Percentiles rank a stretch among this genome's conserved stretches.
Conservation (phyloP, 2,888 invertebrate species). For the Pemphredon lugubris region DNA sequence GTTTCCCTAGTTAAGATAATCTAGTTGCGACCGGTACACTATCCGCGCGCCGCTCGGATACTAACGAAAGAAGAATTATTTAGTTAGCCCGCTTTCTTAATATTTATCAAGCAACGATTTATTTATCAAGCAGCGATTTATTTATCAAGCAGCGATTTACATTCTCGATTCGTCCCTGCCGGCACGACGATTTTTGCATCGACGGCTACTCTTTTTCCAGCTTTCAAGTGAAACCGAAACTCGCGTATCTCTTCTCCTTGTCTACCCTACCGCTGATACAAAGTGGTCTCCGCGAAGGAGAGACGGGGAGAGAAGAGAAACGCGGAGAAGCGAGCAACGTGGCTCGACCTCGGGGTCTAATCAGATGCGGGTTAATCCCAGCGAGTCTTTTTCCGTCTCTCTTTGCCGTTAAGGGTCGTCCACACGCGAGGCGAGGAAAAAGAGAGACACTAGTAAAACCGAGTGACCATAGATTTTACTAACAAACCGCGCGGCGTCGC, state of each 20-base stretch:
- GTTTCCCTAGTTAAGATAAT: too few relatives aligned
- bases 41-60: too few relatives aligned
- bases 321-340: constrained; percentile 10
- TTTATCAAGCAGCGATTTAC: too few relatives aligned
- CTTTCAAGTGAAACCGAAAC: constrained; percentile 60
- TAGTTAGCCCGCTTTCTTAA: too few relatives aligned
- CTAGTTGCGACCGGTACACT: too few relatives aligned
- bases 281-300: constrained; percentile 24
- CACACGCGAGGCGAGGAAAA: constrained; percentile 28
- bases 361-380: constrained; percentile 68
- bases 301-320: constrained; percentile 10
- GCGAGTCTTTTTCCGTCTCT: constrained; percentile 23
- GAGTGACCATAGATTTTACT: neutral
- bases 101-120: too few relatives aligned
- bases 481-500: neutral
- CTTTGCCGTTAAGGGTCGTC: constrained; percentile 47
- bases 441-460: neutral
- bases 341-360: constrained; percentile 65
- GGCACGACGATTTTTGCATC: constrained; percentile 23
- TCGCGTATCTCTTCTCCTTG: constrained; percentile 33
- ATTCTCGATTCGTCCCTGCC: too few relatives aligned
- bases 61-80: too few relatives aligned
- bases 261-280: constrained; percentile 21
- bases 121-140: too few relatives aligned
- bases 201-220: constrained; percentile 48